phyloP scores from a whole-genome alignment of 2,888 invertebrate species.

The Leucophenga montana region DNA sequence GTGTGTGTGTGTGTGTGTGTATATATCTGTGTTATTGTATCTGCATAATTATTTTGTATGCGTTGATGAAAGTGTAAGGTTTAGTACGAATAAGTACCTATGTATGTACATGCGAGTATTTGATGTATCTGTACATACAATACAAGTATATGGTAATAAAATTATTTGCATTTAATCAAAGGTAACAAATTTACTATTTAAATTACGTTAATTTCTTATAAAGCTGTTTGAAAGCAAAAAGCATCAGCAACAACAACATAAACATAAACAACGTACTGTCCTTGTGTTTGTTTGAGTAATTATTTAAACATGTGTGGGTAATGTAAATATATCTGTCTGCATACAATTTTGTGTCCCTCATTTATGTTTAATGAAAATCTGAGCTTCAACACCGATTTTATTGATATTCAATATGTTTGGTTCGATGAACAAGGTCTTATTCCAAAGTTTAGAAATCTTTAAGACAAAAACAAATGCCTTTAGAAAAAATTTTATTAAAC shows the following conservation, averaged over 20 bases:
- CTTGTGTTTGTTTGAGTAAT: conserved; percentile 1
- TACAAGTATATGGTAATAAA: conserved; percentile 12
- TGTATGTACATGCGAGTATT: neutral
- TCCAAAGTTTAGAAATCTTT: too few species aligned
- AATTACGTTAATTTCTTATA: conserved; percentile 22
- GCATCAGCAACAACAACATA: conserved; percentile 23
- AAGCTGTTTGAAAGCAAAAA: conserved; percentile 18
- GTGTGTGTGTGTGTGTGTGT: neutral
- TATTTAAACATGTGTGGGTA: conserved; percentile 13
- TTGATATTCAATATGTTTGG: conserved; percentile 50
- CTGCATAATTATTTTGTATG: neutral
- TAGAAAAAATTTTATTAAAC: too few species aligned
- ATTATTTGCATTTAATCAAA: conserved; percentile 19
- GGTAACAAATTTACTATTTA: conserved; percentile 21
- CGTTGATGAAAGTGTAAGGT: conserved; percentile 5
- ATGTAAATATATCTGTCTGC: neutral
- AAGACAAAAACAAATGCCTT: too few species aligned
- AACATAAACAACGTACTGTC: neutral
- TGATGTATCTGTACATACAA: too few species aligned
- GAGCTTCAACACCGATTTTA: conserved; percentile 15
- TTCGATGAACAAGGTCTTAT: neutral
- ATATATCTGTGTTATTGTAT: neutral
- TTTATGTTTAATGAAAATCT: conserved; percentile 21
- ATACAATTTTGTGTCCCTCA: neutral
- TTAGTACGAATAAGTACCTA: neutral